Percentiles rank a stretch among this genome's conserved stretches.
Conservation (phyloP, 2,797 vertebrate species). For the Limnodromus scolopaceus region DNA sequence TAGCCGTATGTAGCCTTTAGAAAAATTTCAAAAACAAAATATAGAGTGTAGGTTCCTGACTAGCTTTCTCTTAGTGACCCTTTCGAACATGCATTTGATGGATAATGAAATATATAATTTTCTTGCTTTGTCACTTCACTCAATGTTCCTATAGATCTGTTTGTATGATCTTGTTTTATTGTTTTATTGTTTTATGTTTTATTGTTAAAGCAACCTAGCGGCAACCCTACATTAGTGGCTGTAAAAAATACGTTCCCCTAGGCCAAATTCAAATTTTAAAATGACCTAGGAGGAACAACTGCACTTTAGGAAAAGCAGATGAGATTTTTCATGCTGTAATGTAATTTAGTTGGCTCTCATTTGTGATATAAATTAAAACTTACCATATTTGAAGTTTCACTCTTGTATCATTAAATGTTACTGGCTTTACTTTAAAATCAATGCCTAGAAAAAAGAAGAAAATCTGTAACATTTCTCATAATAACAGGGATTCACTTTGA, state of each 20-base stretch:
- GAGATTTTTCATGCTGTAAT: background rate
- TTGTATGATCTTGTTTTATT: background rate
- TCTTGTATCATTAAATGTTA: slow-evolving; percentile 61
- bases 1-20: background rate
- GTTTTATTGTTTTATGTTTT: background rate
- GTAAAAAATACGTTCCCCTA: background rate
- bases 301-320: background rate
- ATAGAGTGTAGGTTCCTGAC: background rate
- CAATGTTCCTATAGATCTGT: background rate
- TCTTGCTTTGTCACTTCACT: background rate
- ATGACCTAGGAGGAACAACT: background rate
- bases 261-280: background rate
- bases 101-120: background rate
- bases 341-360: background rate
- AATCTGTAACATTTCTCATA: background rate
- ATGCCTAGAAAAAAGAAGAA: slow-evolving; percentile 72
- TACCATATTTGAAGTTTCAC: slow-evolving; percentile 81
- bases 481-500: background rate
- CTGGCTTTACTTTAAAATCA: slow-evolving; percentile 78
- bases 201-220: background rate
- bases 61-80: background rate
- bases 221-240: background rate
- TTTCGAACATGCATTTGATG: background rate
- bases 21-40: background rate
- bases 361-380: slow-evolving; percentile 45